These are phyloP conservation scores for Agrotis puta DNA, from an alignment of 2,888 invertebrate species.

Conservation along the genomic window DNA sequence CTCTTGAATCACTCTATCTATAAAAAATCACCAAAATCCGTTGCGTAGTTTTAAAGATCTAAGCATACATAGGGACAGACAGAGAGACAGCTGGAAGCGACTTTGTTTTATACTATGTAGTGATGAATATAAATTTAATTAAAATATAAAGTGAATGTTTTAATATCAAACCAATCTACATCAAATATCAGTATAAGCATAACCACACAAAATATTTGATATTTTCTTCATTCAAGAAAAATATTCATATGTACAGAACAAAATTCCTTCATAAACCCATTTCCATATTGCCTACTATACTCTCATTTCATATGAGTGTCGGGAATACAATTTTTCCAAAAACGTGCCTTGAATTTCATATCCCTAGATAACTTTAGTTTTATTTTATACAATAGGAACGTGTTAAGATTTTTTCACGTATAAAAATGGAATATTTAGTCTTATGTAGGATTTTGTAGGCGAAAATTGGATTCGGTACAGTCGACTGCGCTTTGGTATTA, in stretches of 20 bases:
- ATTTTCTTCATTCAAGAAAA: conserved; percentile 26
- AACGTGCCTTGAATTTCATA: conserved; percentile 63
- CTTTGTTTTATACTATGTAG: no score
- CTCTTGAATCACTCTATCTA: no score
- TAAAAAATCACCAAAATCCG: no score
- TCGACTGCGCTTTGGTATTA: not conserved
- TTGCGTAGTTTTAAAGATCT: no score
- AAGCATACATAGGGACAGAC: no score
- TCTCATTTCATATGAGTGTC: conserved; percentile 60
- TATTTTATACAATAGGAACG: conserved; percentile 60
- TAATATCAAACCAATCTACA: not conserved
- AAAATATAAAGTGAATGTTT: not conserved
- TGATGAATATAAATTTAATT: no score
- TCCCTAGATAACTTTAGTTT: conserved; percentile 46
- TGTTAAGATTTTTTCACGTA: conserved; percentile 49
- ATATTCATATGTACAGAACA: conserved; percentile 33
- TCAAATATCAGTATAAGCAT: not conserved
- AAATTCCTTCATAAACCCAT: conserved; percentile 26
- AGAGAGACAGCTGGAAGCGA: no score
- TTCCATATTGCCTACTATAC: conserved; percentile 52
- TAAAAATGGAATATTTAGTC: conserved; percentile 39
- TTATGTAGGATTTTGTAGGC: conserved; percentile 2
- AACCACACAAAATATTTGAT: not conserved
- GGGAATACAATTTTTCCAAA: conserved; percentile 62
- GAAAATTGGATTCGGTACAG: conserved; percentile 15